Percentiles rank a stretch among this genome's conserved stretches.
These are phyloP conservation scores for Ancistrus triradiatus DNA, from an alignment of 2,113 vertebrate species.

Conservation along the genomic window DNA sequence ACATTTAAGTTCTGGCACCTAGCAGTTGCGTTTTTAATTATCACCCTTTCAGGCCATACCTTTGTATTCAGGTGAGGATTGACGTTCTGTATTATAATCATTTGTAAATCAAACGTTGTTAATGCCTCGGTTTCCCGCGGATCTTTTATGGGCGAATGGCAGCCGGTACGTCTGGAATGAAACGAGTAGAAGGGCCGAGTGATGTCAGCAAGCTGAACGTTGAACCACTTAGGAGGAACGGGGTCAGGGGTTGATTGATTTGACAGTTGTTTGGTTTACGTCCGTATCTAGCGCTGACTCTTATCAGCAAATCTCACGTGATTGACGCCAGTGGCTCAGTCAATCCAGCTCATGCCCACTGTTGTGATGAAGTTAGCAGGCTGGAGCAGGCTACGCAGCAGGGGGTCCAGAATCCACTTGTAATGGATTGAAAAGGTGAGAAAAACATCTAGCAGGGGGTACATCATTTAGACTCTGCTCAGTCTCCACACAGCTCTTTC, in stretches of 20 bases:
- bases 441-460: conserved; percentile 27
- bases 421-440: conserved; percentile 28
- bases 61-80: no score
- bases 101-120: no score
- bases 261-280: conserved; percentile 30
- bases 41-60: no score
- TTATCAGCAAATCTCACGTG: conserved; percentile 21
- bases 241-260: conserved; percentile 14
- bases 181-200: no score
- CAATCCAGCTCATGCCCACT: conserved; percentile 15
- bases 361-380: conserved; percentile 21
- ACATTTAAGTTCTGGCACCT: no score
- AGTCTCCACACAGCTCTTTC: background rate
- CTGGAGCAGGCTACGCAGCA: conserved; percentile 18
- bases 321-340: conserved; percentile 22
- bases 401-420: conserved; percentile 24
- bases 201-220: conserved; percentile 3
- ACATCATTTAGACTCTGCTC: conserved; percentile 12
- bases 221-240: conserved; percentile 6
- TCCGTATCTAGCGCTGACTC: conserved; percentile 4
- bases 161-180: no score
- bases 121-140: no score
- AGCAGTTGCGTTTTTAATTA: no score
- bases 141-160: no score
- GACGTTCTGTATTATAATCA: no score